These are phyloP conservation scores for Glaucidium brasilianum DNA, from an alignment of 2,113 vertebrate species.

Conservation along the genomic window DNA sequence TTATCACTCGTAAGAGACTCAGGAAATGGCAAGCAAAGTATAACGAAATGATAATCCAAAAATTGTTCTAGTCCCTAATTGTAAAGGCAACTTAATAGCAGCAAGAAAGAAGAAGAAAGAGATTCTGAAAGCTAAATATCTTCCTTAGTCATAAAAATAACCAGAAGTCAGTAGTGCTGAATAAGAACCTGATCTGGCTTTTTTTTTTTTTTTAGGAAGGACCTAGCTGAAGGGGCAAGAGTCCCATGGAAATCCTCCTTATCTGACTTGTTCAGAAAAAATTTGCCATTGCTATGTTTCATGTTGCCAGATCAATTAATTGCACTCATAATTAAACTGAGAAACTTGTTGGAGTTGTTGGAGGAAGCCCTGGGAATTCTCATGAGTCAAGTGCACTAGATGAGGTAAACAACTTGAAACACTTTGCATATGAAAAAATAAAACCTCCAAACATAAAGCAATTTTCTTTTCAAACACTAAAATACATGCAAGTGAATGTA, in stretches of 20 bases:
- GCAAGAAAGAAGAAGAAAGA: slow-evolving; percentile 37
- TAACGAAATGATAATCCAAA: slow-evolving; percentile 7
- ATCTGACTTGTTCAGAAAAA: slow-evolving; percentile 2
- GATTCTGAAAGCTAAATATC: slow-evolving; percentile 14
- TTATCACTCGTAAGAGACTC: not conserved
- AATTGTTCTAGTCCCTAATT: slow-evolving; percentile 5
- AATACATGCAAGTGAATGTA: slow-evolving; percentile 56
- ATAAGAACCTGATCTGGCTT: slow-evolving; percentile 14
- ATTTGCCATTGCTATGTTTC: slow-evolving; percentile 18
- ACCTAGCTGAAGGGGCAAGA: slow-evolving; percentile 16
- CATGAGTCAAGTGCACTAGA: slow-evolving; percentile 48
- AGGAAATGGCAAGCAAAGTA: not conserved
- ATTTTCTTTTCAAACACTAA: slow-evolving; percentile 10
- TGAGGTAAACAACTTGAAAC: slow-evolving; percentile 58
- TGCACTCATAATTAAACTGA: slow-evolving; percentile 28
- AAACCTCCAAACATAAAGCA: slow-evolving; percentile 25
- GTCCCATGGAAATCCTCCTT: slow-evolving; percentile 1
- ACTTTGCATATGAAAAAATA: slow-evolving; percentile 53
- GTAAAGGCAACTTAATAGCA: slow-evolving; percentile 65
- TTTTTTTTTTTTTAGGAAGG: slow-evolving; percentile 22
- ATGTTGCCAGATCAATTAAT: not conserved
- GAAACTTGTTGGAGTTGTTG: not conserved
- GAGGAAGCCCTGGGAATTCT: slow-evolving; percentile 63
- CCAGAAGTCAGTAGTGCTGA: not conserved
- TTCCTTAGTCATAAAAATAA: not conserved